These are phyloP conservation scores for Eutrigla gurnardus DNA, from an alignment of 2,797 vertebrate species.

Conservation along the genomic window DNA sequence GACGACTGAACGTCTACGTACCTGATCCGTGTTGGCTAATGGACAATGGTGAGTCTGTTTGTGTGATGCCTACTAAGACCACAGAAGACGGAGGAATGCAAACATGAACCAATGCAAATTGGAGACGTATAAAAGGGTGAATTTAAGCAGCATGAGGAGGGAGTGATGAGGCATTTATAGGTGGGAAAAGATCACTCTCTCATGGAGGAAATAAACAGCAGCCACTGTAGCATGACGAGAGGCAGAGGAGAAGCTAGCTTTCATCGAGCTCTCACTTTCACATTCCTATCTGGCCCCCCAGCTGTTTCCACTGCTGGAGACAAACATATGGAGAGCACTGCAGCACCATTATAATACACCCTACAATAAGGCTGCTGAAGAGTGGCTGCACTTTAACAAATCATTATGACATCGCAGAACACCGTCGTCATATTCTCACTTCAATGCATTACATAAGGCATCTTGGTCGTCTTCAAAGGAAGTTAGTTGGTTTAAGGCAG, in stretches of 20 bases:
- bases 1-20: no score
- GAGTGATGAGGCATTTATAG: slow-evolving; percentile 21
- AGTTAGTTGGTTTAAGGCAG: no score
- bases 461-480: no score
- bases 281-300: slow-evolving; percentile 9
- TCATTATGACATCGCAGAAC: background rate
- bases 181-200: slow-evolving; percentile 30
- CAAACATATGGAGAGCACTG: slow-evolving; percentile 31
- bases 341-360: background rate
- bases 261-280: slow-evolving; percentile 62
- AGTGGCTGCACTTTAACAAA: background rate
- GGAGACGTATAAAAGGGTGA: no score
- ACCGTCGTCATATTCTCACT: no score
- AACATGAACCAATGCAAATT: no score
- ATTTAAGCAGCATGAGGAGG: slow-evolving; percentile 4
- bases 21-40: no score
- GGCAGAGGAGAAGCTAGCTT: slow-evolving; percentile 51
- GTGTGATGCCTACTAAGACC: no score
- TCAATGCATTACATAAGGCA: no score
- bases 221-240: slow-evolving; percentile 65
- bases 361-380: background rate
- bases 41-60: no score
- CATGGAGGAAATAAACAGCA: slow-evolving; percentile 73
- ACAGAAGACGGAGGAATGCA: no score
- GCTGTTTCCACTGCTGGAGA: slow-evolving; percentile 39